Evolutionary conservation across 2,113 vertebrate genomes (phyloP).

Genomic region (Pycnonotus jocosus): DNA sequence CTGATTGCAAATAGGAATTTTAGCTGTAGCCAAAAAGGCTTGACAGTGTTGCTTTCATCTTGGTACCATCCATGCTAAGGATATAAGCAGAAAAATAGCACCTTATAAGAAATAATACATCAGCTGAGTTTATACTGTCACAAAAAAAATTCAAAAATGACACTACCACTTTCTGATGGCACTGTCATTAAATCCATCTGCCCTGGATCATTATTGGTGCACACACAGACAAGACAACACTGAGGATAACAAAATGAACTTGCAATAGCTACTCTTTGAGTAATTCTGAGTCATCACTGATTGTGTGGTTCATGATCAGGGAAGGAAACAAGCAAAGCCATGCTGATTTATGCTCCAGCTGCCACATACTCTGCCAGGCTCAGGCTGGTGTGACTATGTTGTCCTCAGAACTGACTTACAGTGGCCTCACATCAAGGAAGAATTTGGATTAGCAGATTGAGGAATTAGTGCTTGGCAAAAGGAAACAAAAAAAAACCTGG

Average conservation of each 20-base stretch:
- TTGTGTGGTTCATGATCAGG: not conserved
- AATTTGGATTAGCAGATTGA: not conserved
- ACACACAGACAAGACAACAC: not conserved
- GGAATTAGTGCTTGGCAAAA: not conserved
- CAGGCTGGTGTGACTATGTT: not conserved
- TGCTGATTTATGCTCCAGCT: not conserved
- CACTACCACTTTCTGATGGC: not conserved
- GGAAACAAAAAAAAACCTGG: not conserved
- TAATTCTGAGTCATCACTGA: not conserved
- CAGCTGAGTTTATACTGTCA: not conserved
- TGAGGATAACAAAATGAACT: not conserved
- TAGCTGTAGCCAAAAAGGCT: not conserved
- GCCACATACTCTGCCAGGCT: not conserved
- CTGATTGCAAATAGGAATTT: slow-evolving; percentile 21
- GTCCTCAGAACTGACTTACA: not conserved
- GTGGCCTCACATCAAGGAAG: not conserved
- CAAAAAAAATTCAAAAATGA: not conserved
- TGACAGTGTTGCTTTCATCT: slow-evolving; percentile 1
- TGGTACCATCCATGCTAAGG: not conserved
- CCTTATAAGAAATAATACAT: not conserved
- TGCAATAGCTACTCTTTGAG: not conserved
- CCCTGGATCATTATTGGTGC: not conserved
- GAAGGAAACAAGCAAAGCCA: not conserved
- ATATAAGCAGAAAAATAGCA: slow-evolving; percentile 35
- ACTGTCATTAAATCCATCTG: not conserved